Base-by-base conservation (phyloP, 92 coral and sea anemone genomes). In the Plumapathes pennacea region DNA sequence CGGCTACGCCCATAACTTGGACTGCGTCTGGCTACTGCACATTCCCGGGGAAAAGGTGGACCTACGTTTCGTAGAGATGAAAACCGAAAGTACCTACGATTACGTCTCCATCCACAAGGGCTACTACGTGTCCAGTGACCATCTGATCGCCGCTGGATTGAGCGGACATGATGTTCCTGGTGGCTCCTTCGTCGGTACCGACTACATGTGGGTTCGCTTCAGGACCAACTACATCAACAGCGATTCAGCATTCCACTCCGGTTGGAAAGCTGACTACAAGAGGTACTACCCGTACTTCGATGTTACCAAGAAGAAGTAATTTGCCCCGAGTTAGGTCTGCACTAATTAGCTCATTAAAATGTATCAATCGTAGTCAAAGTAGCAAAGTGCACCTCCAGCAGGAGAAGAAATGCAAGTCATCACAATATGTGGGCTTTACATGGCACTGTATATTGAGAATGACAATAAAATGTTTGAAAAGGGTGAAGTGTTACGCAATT, bases 21-120 rank as follows among this genome's bases (percentile, higher is more conserved):
- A 92, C 65, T 92, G 98, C 33, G 69, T 79, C 30, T 92, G 95
- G 89, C 68, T 92, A 14, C 55, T 92, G 13, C 62, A 84, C 5
- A 76, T 85, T 62, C 88, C 92, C 6, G 62, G 44, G 12, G 88
- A 78, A 31, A 56, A 25, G 50, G 76, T 82, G 10, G 92, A 81
- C 15, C 50, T 84, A 28, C 25, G 66, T 13, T 81, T 92, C 39
- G 47, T 74, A 7, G 84, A 76, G 29, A 83, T 83, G 52, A 70
- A 64, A 29, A 92, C 96, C 3, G 89, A 92, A 39, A 33, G 37
- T 12, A 49, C 32, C 17, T 73, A 87, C 50, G 98, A 92, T 22
- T 41, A 37, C 13, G 63, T 82, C 3, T 39, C 33, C 27, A 42
- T 77, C 18, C 43, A 88, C 18, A 86, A 77, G 17, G 96, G 96